A percentile compares a stretch with the other conserved stretches of the same genome.
Conservation (phyloP, 2,113 vertebrate genomes). For the Aptenodytes forsteri region DNA sequence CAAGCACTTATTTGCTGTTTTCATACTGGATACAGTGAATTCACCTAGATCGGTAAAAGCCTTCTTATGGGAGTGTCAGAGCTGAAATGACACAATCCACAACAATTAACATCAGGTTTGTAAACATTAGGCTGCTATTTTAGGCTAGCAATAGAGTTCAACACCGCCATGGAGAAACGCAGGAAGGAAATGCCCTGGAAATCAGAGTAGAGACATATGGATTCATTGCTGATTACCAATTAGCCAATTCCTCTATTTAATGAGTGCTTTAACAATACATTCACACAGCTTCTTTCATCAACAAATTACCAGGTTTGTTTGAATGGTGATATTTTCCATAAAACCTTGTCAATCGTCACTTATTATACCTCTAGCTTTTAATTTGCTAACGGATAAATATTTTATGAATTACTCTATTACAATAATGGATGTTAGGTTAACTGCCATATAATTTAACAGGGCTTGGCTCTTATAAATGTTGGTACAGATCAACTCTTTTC, state of each 20-base stretch:
- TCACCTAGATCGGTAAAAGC: background rate
- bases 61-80: background rate
- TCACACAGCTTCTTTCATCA: constrained; percentile 25
- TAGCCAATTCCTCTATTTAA: constrained; percentile 39
- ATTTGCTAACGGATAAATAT: constrained; percentile 37
- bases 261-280: constrained; percentile 25
- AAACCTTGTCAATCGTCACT: background rate
- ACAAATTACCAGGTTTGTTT: constrained; percentile 20
- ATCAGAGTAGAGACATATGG: background rate
- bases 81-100: background rate
- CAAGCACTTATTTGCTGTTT: background rate
- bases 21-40: background rate
- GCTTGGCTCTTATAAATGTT: background rate
- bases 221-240: background rate
- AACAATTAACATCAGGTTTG: background rate
- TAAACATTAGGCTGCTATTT: background rate
- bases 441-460: constrained; percentile 14
- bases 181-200: background rate
- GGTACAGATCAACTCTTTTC: background rate
- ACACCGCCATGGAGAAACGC: background rate
- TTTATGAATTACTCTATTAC: constrained; percentile 47
- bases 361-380: constrained; percentile 23
- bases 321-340: background rate
- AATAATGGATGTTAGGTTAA: constrained; percentile 36
- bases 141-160: background rate